A percentile compares a stretch with the other conserved stretches of the same genome.
Conservation (phyloP, 2,113 vertebrate genomes). For the Bos taurus region DNA sequence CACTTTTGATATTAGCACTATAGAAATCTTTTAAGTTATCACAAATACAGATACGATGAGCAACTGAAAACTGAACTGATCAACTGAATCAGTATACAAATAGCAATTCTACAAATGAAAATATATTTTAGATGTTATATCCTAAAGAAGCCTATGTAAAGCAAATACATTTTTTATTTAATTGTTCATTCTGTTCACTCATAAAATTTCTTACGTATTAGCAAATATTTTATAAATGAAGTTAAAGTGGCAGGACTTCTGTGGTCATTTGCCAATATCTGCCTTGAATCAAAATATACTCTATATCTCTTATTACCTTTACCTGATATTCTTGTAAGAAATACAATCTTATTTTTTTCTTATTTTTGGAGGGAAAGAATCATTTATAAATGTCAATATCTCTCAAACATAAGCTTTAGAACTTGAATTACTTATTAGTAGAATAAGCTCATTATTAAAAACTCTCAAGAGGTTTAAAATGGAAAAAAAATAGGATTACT, state of each 20-base stretch:
- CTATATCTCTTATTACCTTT: neutral
- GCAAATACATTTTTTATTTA: neutral
- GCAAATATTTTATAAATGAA: neutral
- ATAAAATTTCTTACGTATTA: conserved; percentile 31
- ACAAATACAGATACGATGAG: neutral
- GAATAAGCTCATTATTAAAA: neutral
- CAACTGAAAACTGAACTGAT: neutral
- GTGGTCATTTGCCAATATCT: neutral
- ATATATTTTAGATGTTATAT: neutral
- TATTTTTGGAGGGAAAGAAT: neutral
- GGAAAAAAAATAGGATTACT: neutral
- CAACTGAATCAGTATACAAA: neutral
- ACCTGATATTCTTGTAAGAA: neutral
- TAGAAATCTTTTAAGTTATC: neutral
- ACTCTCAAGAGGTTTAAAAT: neutral
- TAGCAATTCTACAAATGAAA: neutral
- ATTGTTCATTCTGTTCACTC: conserved; percentile 10
- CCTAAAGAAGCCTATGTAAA: neutral
- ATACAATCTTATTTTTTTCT: neutral
- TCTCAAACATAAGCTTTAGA: neutral
- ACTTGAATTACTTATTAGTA: conserved; percentile 3
- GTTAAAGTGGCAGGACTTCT: neutral
- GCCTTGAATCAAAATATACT: conserved; percentile 20
- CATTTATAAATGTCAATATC: neutral
- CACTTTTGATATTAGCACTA: neutral